A percentile compares a stretch with the other conserved stretches of the same genome.
Evolutionary conservation across 2,113 vertebrate species (phyloP).

Genomic region (Bufo bufo): DNA sequence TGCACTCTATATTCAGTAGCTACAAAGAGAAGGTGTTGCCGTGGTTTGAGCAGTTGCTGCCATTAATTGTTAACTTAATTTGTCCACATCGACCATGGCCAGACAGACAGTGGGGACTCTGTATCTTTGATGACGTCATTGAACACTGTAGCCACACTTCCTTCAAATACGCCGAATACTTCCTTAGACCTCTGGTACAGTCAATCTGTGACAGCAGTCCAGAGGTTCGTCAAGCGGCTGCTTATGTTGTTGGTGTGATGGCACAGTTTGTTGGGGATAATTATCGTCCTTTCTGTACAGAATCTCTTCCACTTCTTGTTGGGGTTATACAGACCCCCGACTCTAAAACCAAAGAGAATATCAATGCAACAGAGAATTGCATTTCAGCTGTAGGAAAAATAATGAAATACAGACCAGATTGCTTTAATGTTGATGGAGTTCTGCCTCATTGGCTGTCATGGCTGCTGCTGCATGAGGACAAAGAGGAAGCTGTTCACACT

Average conservation of each 20-base stretch:
- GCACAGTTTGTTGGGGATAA: slow-evolving; percentile 94
- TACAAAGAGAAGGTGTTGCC: slow-evolving; percentile 95
- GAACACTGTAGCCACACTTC: slow-evolving; percentile 97
- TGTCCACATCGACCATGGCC: slow-evolving; percentile 94
- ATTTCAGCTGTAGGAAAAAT: slow-evolving; percentile 97
- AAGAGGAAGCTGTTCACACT: slow-evolving; percentile 96
- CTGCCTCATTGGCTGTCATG: slow-evolving; percentile 97
- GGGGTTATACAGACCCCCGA: slow-evolving; percentile 91
- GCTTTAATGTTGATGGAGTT: slow-evolving; percentile 88
- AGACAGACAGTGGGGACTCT: slow-evolving; percentile 96
- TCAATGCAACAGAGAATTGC: slow-evolving; percentile 98
- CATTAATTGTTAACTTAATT: slow-evolving; percentile 93
- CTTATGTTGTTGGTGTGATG: slow-evolving; percentile 95
- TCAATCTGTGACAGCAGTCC: slow-evolving; percentile 90
- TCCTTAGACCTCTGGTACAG: slow-evolving; percentile 90
- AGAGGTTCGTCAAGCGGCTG: slow-evolving; percentile 93
- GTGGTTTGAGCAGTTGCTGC: slow-evolving; percentile 97
- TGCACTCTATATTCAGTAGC: slow-evolving; percentile 97
- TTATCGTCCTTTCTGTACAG: slow-evolving; percentile 94
- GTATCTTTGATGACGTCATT: slow-evolving; percentile 95
- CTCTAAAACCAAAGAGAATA: slow-evolving; percentile 92
- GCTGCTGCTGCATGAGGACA: slow-evolving; percentile 96
- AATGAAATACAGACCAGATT: slow-evolving; percentile 93
- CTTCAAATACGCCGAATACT: slow-evolving; percentile 93
- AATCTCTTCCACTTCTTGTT: slow-evolving; percentile 92